Evolutionary conservation across 2,888 invertebrate genomes (phyloP).

Genomic region (Drosophila kuntzei): DNA sequence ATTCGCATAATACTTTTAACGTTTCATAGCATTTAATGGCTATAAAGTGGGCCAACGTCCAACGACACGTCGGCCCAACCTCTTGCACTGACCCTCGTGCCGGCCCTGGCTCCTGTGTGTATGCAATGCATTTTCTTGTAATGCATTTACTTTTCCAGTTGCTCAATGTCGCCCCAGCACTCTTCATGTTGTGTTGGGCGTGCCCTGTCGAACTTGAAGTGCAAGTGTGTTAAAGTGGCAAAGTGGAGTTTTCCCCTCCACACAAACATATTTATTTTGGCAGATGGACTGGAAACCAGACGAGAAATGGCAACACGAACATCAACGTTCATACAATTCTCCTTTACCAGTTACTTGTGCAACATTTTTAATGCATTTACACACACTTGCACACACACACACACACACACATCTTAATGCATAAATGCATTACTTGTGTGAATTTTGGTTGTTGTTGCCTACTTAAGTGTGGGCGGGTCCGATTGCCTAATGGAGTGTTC

Average conservation of each 20-base stretch:
- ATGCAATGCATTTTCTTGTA: conserved; percentile 60
- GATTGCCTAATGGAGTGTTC: conserved; percentile 63
- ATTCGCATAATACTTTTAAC: conserved; percentile 72
- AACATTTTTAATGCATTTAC: conserved; percentile 68
- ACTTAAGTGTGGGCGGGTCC: conserved; percentile 40
- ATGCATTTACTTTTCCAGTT: conserved; percentile 66
- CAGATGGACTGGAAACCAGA: conserved; percentile 79
- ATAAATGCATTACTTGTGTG: conserved; percentile 58
- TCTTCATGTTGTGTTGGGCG: conserved; percentile 28
- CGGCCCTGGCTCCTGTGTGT: conserved; percentile 28
- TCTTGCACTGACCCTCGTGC: neutral
- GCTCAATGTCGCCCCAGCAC: conserved; percentile 15
- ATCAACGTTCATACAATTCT: conserved; percentile 13
- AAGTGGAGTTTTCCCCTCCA: conserved; percentile 51
- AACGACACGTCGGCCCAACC: neutral
- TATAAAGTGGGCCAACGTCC: conserved; percentile 38
- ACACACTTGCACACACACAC: conserved; percentile 18
- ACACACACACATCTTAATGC: conserved; percentile 23
- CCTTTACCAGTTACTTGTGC: conserved; percentile 45
- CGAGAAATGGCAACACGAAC: conserved; percentile 48
- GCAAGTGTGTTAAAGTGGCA: conserved; percentile 62
- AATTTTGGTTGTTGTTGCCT: conserved; percentile 26
- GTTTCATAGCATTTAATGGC: conserved; percentile 70
- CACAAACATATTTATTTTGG: conserved; percentile 79
- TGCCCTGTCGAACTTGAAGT: conserved; percentile 60